Base-by-base conservation (phyloP, 2,888 invertebrate genomes). In the Stegophylla sp. region DNA sequence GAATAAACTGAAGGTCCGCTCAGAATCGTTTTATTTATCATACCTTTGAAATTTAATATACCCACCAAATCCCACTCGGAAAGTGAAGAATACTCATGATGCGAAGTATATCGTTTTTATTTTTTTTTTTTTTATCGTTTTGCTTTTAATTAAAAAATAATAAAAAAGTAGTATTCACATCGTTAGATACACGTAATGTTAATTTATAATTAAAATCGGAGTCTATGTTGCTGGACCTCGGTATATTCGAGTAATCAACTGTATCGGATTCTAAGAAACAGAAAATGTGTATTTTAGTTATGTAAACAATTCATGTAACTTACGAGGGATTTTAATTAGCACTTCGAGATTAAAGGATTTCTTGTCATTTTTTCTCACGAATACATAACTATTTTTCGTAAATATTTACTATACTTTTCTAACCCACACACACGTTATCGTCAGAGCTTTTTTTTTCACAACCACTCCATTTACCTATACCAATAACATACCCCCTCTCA, bases 401-500 rank as follows among this genome's bases (percentile, higher is more conserved):
- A 67, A 76, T 67, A 67, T 76, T 76, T 76, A 66, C 67, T 76
- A 26, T 56, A 66, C 41, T 56, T 66, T 13, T 43, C 23, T 64
- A 13, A 9, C 74, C 34, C 63, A 13, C 20, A 20, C 59, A 0
- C 3, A 10, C 48, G 10, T 34, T 48, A 15, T 61, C 61, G 28
- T 73, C 12, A 12, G 59, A n/a, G n/a, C 61, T 13, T 13, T 56
- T 71, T 20, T 5, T 64, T 67, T 43, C 45, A 43, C 12, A 17
- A 23, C 43, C 43, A 43, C 45, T 67, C 20, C 59, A 67, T 67
- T 77, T 67, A 77, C 48, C 41, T 67, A 28, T 64, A 77, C 28
- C 59, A 77, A 77, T 77, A 77, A 67, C 10, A 69, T 43, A 53
- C 51, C 23, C n/a, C 34, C 23, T 28, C 34, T 34, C 5, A 12